Evolutionary conservation across 2,113 vertebrate species (phyloP).

Genomic region (Naja naja): DNA sequence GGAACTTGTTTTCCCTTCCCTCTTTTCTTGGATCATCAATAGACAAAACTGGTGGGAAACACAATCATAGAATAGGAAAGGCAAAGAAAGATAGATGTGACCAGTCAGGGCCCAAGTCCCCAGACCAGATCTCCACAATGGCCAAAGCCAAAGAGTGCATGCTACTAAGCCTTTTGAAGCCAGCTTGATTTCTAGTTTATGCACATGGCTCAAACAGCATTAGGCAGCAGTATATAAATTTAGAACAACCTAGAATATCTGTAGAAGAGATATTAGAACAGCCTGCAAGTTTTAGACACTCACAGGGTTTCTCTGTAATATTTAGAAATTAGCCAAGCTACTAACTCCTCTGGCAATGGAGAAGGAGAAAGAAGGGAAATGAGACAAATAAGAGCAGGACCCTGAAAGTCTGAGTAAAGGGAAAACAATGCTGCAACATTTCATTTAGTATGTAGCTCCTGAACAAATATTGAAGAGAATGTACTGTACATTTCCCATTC

Average conservation of each 20-base stretch:
- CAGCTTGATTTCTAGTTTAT: neutral
- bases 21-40: neutral
- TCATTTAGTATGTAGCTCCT: neutral
- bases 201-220: neutral
- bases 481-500: neutral
- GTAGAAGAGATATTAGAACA: neutral
- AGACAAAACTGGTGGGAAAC: neutral
- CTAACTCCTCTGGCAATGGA: neutral
- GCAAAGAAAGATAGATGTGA: neutral
- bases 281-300: neutral
- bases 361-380: neutral
- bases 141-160: neutral
- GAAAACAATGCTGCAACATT: neutral
- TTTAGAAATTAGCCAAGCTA: too few species aligned
- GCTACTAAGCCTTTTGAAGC: neutral
- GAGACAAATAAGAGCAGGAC: neutral
- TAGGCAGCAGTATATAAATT: neutral
- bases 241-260: neutral
- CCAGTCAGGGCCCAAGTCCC: neutral
- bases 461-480: neutral
- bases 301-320: neutral
- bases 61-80: neutral
- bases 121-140: neutral
- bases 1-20: neutral
- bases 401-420: neutral